Conservation (phyloP, 2,888 invertebrate genomes). For the Plutella xylostella region DNA sequence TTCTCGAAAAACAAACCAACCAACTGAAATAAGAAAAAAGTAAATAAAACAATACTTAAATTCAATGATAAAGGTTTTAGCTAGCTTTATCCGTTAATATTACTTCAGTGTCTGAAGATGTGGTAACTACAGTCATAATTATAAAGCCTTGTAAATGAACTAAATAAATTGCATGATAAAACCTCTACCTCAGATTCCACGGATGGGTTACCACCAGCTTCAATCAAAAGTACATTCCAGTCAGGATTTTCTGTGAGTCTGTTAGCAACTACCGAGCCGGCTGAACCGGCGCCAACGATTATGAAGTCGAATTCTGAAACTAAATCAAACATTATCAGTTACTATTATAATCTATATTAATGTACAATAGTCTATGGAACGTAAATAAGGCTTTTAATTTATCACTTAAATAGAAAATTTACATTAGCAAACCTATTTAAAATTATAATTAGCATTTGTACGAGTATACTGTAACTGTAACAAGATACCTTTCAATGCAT, state of each 20-base stretch:
- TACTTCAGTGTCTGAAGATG: background rate
- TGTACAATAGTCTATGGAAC: background rate
- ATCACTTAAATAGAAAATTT: background rate
- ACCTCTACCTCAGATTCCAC: slow-evolving; percentile 17
- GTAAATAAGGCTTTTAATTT: background rate
- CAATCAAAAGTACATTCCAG: slow-evolving; percentile 19
- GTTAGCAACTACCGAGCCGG: slow-evolving; percentile 18
- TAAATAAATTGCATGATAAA: background rate
- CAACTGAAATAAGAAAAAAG: slow-evolving; percentile 4
- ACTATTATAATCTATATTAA: background rate
- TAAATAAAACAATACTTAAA: background rate
- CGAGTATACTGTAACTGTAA: background rate
- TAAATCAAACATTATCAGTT: slow-evolving; percentile 3
- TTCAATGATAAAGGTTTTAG: background rate
- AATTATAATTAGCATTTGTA: background rate
- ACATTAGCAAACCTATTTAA: background rate
- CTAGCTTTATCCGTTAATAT: background rate
- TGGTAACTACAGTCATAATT: background rate
- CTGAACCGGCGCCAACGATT: no score
- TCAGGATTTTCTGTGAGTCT: slow-evolving; percentile 16
- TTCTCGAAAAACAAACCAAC: slow-evolving; percentile 41
- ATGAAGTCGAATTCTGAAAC: slow-evolving; percentile 20
- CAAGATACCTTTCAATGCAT: slow-evolving; percentile 22
- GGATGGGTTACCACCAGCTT: slow-evolving; percentile 18
- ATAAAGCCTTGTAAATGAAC: background rate